Base-by-base conservation (phyloP, 2,113 vertebrate genomes). In the Scytalopus superciliaris region DNA sequence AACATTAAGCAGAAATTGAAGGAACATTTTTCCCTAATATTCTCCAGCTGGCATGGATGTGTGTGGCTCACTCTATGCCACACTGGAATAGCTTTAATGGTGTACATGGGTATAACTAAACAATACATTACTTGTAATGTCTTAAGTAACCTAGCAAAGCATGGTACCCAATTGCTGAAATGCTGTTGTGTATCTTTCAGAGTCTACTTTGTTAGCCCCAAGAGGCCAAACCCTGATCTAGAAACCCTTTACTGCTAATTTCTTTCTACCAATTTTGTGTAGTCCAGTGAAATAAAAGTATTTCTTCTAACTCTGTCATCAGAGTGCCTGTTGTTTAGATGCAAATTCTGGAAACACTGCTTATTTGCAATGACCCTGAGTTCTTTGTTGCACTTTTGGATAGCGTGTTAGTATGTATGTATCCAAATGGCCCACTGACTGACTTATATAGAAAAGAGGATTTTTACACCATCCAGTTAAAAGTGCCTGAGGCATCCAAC, bases 1-100 rank as follows among this genome's bases (percentile, higher is more conserved):
- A 98, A 97, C 97, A 98, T 98, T 98, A 98, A 98, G 94, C 97
- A 97, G 98, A 97, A 98, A 98, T 95, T 96, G 96, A 97, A 97
- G 96, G 87, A 72, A 92, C 72, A 69, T 96, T 98, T 92, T 92
- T 68, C 63, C 94, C 92, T 97, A 96, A 96, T 97, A 97, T 97
- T 97, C 96, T 98, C 94, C 97, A 97, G 95, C 93, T 98, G 96
- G 94, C 92, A 95, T 94, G 50, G 25, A 52, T 52, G 25, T 27
- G 27, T 52, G 25, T 97, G 96, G 92, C 96, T 97, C 95, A 94
- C 94, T 97, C 86, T 82, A 4, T 89, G 92, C 96, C 94, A 97
- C 96, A 98, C 96, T 97, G 96, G 84, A 96, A 94, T 97, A 96
- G 91, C 50, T 97, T 98, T 98, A 98, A 98, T 98, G 96, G 92